phyloP scores from a whole-genome alignment of 2,888 invertebrate genomes.

The Polydrusus tereticollis region DNA sequence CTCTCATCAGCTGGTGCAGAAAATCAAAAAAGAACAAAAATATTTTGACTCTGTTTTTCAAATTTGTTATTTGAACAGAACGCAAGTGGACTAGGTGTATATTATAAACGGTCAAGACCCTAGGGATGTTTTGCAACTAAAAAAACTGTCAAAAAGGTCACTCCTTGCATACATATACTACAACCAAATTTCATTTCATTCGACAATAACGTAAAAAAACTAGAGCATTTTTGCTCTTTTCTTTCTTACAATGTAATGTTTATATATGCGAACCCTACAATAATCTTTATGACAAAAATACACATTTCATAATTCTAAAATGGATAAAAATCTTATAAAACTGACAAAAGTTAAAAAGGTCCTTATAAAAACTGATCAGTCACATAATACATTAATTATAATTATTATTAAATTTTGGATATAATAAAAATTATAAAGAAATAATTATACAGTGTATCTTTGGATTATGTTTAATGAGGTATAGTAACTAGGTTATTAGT shows the following conservation, averaged over 20 bases:
- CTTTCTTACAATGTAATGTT: neutral
- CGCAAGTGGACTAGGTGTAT: too few species aligned
- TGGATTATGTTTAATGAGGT: neutral
- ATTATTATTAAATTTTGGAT: constrained; percentile 28
- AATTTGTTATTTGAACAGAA: too few species aligned
- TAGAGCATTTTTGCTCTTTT: neutral
- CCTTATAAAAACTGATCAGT: constrained; percentile 44
- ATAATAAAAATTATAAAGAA: constrained; percentile 18
- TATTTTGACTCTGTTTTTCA: too few species aligned
- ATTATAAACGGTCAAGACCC: too few species aligned
- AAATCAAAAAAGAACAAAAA: too few species aligned
- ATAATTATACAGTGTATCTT: constrained; percentile 1
- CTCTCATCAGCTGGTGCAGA: too few species aligned
- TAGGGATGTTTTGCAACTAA: too few species aligned
- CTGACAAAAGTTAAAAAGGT: constrained; percentile 34
- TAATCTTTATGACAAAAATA: constrained; percentile 31
- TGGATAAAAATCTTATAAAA: constrained; percentile 20
- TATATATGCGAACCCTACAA: neutral
- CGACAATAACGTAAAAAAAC: neutral
- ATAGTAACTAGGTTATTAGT: too few species aligned
- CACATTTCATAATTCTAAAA: neutral
- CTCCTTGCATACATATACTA: too few species aligned
- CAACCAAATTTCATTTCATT: too few species aligned
- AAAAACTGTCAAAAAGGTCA: too few species aligned
- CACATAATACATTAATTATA: constrained; percentile 23